A percentile compares a stretch with the other conserved stretches of the same genome.
Evolutionary conservation across 2,797 vertebrate species (phyloP).

Genomic region (Nannoperca australis): DNA sequence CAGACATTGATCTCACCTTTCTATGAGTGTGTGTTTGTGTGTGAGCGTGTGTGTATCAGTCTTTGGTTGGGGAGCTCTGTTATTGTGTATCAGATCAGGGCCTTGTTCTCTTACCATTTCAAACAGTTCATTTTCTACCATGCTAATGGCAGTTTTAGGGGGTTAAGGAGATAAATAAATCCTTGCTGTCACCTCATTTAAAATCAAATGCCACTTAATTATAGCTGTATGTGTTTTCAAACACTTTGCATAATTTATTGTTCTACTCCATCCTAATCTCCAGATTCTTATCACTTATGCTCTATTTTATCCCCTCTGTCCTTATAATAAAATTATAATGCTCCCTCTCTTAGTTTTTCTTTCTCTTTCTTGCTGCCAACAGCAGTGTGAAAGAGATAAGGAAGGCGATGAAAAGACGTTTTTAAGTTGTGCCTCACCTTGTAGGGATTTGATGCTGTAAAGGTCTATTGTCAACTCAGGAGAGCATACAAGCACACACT

Average conservation of each 20-base stretch:
- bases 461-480: slow-evolving; percentile 80
- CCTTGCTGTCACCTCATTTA: slow-evolving; percentile 85
- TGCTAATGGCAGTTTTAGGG: slow-evolving; percentile 82
- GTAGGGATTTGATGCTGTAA: slow-evolving; percentile 79
- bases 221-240: slow-evolving; percentile 88
- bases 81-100: slow-evolving; percentile 77
- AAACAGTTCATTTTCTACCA: slow-evolving; percentile 82
- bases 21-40: slow-evolving; percentile 32
- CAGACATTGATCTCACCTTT: slow-evolving; percentile 78
- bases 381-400: slow-evolving; percentile 85
- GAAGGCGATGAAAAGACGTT: slow-evolving; percentile 75
- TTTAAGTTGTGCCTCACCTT: slow-evolving; percentile 82
- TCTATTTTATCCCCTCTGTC: slow-evolving; percentile 77
- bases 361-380: slow-evolving; percentile 76
- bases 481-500: slow-evolving; percentile 60
- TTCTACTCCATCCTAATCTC: slow-evolving; percentile 85
- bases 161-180: slow-evolving; percentile 87
- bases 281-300: slow-evolving; percentile 82
- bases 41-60: slow-evolving; percentile 4
- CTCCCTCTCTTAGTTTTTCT: slow-evolving; percentile 70
- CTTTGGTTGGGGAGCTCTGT: slow-evolving; percentile 48
- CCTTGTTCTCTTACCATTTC: slow-evolving; percentile 80
- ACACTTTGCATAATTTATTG: slow-evolving; percentile 89
- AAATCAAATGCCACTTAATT: slow-evolving; percentile 90
- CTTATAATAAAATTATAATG: slow-evolving; percentile 87